Conservation (phyloP, 37 sponge, comb jelly and placozoan genomes). For the Spongilla lacustris region DNA sequence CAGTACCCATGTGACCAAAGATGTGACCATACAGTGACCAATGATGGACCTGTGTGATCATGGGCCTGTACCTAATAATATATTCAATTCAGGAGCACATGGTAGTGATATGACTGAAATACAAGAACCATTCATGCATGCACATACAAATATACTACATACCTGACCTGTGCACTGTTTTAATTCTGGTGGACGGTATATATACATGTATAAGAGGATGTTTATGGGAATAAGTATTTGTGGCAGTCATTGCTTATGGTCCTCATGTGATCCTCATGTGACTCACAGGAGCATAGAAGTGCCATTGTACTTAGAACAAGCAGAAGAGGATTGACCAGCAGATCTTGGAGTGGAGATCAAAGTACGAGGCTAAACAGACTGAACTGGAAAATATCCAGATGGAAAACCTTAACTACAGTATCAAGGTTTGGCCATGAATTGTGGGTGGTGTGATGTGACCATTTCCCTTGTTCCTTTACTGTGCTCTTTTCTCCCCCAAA, state of each 20-base stretch:
- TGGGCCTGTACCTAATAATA: no score
- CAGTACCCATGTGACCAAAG: no score
- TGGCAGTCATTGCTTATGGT: neutral
- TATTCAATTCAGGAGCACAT: no score
- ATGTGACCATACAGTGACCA: no score
- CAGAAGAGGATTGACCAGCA: conserved; percentile 94
- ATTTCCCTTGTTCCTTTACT: neutral
- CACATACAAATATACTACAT: no score
- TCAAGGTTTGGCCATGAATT: conserved; percentile 90
- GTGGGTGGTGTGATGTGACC: neutral
- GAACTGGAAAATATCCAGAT: conserved; percentile 79
- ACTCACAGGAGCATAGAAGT: conserved; percentile 57
- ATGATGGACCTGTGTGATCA: no score
- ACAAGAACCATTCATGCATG: no score
- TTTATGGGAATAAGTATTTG: neutral
- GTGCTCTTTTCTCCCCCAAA: no score
- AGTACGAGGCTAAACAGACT: conserved; percentile 68
- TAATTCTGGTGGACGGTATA: no score
- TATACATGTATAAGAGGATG: no score
- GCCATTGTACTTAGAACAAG: conserved; percentile 85
- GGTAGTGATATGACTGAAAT: no score
- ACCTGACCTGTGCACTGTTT: no score
- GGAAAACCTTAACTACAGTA: conserved; percentile 72
- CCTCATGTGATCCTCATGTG: neutral
- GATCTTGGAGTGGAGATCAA: conserved; percentile 90